Percentiles rank a stretch among this genome's conserved stretches.
Conservation (phyloP, 1,140 invertebrate genomes). For the Eueides isabella region DNA sequence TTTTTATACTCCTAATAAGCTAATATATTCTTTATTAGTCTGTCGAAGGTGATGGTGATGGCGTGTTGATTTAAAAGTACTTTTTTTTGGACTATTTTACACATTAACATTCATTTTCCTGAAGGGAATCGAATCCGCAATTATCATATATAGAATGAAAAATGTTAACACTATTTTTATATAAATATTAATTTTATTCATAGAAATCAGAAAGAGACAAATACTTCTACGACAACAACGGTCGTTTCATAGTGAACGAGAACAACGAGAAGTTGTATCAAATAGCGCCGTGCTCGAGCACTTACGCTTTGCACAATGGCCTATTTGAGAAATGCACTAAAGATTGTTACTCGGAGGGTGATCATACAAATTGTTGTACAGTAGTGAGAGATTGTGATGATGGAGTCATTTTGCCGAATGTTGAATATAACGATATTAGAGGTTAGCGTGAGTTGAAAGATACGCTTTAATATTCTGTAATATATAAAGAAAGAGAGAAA, state of each 20-base stretch:
- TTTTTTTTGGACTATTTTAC: no score
- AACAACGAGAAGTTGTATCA: constrained; percentile 57
- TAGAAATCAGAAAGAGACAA: constrained; percentile 38
- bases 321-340: constrained; percentile 47
- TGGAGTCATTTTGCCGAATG: constrained; percentile 42
- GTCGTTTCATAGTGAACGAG: constrained; percentile 50
- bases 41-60: no score
- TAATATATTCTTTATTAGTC: no score
- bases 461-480: no score
- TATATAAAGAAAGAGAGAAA: no score
- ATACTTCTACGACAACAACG: constrained; percentile 56
- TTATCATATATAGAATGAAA: no score
- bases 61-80: no score
- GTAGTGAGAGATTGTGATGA: constrained; percentile 46
- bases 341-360: constrained; percentile 57
- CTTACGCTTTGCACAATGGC: constrained; percentile 50
- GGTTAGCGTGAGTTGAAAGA: constrained; percentile 33
- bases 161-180: no score
- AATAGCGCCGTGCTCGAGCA: constrained; percentile 54
- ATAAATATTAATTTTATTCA: no score
- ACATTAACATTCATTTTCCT: no score
- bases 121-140: no score
- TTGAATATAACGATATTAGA: constrained; percentile 48
- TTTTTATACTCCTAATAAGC: no score
- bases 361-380: constrained; percentile 46